phyloP scores from a whole-genome alignment of 2,888 invertebrate species.

The Dascillus cervinus region DNA sequence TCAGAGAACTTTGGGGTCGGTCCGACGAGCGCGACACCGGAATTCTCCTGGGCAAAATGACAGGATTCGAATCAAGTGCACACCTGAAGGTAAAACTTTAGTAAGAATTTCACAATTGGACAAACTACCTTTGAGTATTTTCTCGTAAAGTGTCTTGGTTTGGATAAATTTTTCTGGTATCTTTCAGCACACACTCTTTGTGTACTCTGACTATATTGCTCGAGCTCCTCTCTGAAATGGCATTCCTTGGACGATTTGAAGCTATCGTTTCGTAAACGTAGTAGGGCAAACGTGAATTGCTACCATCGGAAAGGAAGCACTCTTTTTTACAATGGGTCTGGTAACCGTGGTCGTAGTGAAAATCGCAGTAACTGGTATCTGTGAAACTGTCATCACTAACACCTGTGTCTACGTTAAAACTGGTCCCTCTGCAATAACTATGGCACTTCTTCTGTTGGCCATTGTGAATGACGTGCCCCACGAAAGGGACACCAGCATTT shows the following conservation, averaged over 20 bases:
- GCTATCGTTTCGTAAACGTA: conserved; percentile 29
- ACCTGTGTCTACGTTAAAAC: conserved; percentile 22
- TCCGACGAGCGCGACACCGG: conserved; percentile 23
- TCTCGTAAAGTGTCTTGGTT: conserved; percentile 13
- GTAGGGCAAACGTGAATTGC: conserved; percentile 30
- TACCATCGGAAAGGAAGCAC: conserved; percentile 32
- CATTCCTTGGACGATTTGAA: conserved; percentile 26
- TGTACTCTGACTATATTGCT: conserved; percentile 11
- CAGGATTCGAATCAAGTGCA: background rate
- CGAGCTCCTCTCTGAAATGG: conserved; percentile 20
- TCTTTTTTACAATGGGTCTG: conserved; percentile 22
- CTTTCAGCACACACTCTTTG: conserved; percentile 9
- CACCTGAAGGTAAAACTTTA: background rate
- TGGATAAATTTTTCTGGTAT: conserved; percentile 16
- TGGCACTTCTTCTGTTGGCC: too few species aligned
- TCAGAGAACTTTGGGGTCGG: conserved; percentile 36
- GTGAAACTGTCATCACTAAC: conserved; percentile 34
- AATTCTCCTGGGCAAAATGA: conserved; percentile 2
- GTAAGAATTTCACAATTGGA: too few species aligned
- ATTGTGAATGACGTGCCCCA: too few species aligned
- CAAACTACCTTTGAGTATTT: conserved; percentile 12
- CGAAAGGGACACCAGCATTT: too few species aligned
- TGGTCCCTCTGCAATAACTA: background rate
- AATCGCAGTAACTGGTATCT: conserved; percentile 32
- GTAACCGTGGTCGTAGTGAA: conserved; percentile 29